Conservation (phyloP, 2,888 invertebrate genomes). For the Coleophora deauratella region DNA sequence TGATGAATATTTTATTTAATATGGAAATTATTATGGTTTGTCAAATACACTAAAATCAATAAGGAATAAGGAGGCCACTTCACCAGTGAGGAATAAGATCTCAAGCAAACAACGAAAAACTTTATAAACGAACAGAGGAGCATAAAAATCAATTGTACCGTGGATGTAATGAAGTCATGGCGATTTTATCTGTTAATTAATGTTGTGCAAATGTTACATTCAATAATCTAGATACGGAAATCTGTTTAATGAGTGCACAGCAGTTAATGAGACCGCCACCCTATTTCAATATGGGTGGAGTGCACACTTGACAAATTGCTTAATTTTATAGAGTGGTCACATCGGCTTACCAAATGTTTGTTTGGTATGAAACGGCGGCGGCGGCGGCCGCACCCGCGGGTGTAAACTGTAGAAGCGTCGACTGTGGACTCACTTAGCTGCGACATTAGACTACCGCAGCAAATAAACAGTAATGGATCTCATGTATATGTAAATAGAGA, state of each 20-base stretch:
- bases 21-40: not conserved
- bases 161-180: too few species aligned
- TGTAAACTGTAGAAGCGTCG: slow-evolving; percentile 28
- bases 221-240: slow-evolving; percentile 33
- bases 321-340: slow-evolving; percentile 68
- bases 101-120: too few species aligned
- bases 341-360: slow-evolving; percentile 44
- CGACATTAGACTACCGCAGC: slow-evolving; percentile 48
- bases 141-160: not conserved
- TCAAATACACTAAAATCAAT: not conserved
- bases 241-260: slow-evolving; percentile 33
- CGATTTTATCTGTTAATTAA: not conserved
- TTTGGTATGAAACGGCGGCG: slow-evolving; percentile 25
- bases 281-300: slow-evolving; percentile 51
- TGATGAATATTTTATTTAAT: not conserved
- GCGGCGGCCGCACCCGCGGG: slow-evolving; percentile 23
- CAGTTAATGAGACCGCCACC: slow-evolving; percentile 35
- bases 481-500: slow-evolving; percentile 69
- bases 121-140: too few species aligned
- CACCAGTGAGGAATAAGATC: too few species aligned
- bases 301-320: slow-evolving; percentile 60
- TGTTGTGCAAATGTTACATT: slow-evolving; percentile 17
- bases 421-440: slow-evolving; percentile 40
- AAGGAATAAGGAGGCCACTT: too few species aligned
- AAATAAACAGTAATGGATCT: slow-evolving; percentile 60